These are phyloP conservation scores for Oreochromis tanganicae DNA, from an alignment of 2,113 vertebrate genomes.

Conservation along the genomic window DNA sequence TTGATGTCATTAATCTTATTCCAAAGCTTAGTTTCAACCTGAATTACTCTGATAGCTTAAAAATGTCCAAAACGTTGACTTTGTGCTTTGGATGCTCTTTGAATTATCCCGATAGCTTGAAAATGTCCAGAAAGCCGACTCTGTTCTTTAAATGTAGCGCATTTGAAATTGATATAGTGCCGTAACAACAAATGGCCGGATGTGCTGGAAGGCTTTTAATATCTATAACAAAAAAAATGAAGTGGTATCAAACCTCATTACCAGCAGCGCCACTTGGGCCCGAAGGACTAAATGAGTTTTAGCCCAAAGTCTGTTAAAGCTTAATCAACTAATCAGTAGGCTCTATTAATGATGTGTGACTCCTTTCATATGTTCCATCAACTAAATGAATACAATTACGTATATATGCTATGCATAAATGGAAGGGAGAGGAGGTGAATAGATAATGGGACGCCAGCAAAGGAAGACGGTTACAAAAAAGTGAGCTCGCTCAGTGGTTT, in stretches of 20 bases:
- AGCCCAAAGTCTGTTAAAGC: constrained; percentile 45
- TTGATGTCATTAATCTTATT: not conserved
- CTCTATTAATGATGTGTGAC: constrained; percentile 44
- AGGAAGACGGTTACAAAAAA: too few species aligned
- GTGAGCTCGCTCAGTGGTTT: not conserved
- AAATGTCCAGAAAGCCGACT: not conserved
- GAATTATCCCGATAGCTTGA: not conserved
- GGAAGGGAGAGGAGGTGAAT: not conserved
- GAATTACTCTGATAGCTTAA: not conserved
- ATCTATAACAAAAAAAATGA: constrained; percentile 4
- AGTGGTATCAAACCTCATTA: constrained; percentile 54
- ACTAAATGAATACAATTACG: constrained; percentile 44
- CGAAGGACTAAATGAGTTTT: constrained; percentile 47
- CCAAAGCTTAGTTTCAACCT: not conserved
- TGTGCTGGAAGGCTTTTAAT: constrained; percentile 18
- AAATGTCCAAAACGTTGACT: not conserved
- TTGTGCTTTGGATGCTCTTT: not conserved
- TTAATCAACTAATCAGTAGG: constrained; percentile 62
- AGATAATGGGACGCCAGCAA: not conserved
- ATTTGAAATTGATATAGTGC: not conserved
- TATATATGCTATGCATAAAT: constrained; percentile 8
- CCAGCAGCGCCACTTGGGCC: constrained; percentile 3
- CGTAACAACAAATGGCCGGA: not conserved
- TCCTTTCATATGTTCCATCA: constrained; percentile 45
- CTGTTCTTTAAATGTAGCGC: not conserved